Conservation (phyloP, 2,113 vertebrate species). For the Thunnus maccoyii region DNA sequence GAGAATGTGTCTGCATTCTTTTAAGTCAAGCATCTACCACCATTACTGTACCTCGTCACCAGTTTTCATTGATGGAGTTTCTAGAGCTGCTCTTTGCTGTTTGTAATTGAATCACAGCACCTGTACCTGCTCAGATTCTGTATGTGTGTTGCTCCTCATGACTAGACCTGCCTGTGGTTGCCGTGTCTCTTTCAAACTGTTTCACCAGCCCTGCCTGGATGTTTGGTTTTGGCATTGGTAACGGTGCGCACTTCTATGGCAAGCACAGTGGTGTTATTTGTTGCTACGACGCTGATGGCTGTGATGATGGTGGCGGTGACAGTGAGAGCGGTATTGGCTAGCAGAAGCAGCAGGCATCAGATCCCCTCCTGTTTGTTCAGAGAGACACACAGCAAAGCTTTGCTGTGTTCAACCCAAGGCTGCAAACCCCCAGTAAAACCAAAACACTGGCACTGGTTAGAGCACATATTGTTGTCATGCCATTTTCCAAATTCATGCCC, state of each 20-base stretch:
- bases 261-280: slow-evolving; percentile 74
- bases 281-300: slow-evolving; percentile 73
- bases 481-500: slow-evolving; percentile 68
- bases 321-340: slow-evolving; percentile 75
- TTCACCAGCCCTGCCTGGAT: slow-evolving; percentile 35
- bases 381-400: slow-evolving; percentile 74
- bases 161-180: slow-evolving; percentile 12
- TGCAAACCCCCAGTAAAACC: slow-evolving; percentile 71
- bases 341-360: slow-evolving; percentile 73
- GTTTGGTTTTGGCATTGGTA: slow-evolving; percentile 58
- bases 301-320: slow-evolving; percentile 78
- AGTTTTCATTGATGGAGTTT: neutral
- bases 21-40: neutral
- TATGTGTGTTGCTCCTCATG: neutral
- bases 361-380: slow-evolving; percentile 80
- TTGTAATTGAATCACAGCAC: neutral
- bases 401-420: slow-evolving; percentile 75
- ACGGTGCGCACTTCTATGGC: slow-evolving; percentile 38
- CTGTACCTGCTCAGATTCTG: neutral
- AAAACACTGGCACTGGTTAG: slow-evolving; percentile 76
- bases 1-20: neutral
- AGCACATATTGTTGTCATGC: slow-evolving; percentile 71
- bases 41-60: neutral
- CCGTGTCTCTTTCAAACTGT: neutral
- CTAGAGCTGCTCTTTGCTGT: neutral